Evolutionary conservation across 2,113 vertebrate genomes (phyloP).

Genomic region (Meleagris gallopavo): DNA sequence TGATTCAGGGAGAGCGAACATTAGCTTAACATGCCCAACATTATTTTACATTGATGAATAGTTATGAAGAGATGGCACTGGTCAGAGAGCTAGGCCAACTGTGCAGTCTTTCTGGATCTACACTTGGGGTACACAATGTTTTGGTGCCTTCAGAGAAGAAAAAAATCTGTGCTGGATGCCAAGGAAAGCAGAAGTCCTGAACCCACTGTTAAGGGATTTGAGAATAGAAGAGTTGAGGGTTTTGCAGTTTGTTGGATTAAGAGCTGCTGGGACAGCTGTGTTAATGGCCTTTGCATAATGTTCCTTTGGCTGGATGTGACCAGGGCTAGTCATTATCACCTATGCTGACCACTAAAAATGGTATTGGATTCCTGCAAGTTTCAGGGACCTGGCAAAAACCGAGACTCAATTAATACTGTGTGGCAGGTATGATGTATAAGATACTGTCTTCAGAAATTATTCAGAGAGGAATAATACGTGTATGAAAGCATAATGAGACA

Average conservation of each 20-base stretch:
- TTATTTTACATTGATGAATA: background rate
- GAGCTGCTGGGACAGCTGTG: background rate
- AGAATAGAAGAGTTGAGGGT: background rate
- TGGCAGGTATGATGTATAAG: accelerated
- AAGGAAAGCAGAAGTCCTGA: background rate
- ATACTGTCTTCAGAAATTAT: background rate
- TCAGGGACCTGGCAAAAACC: background rate
- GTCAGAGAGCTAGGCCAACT: background rate
- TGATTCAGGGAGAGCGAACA: background rate
- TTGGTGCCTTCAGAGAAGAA: accelerated
- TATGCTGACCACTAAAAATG: background rate
- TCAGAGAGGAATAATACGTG: background rate
- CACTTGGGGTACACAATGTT: accelerated
- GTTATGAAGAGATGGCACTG: background rate
- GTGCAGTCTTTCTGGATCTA: background rate
- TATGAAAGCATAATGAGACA: too few relatives aligned
- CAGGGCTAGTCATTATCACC: background rate
- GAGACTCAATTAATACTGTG: accelerated
- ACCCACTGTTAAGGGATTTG: background rate
- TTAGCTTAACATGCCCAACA: background rate
- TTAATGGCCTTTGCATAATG: background rate
- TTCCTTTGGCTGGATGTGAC: background rate
- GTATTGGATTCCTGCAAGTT: background rate
- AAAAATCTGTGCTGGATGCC: background rate
- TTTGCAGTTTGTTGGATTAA: constrained; percentile 3